Base-by-base conservation (phyloP, 37 sponge, comb jelly and placozoan genomes). In the Corticium candelabrum region DNA sequence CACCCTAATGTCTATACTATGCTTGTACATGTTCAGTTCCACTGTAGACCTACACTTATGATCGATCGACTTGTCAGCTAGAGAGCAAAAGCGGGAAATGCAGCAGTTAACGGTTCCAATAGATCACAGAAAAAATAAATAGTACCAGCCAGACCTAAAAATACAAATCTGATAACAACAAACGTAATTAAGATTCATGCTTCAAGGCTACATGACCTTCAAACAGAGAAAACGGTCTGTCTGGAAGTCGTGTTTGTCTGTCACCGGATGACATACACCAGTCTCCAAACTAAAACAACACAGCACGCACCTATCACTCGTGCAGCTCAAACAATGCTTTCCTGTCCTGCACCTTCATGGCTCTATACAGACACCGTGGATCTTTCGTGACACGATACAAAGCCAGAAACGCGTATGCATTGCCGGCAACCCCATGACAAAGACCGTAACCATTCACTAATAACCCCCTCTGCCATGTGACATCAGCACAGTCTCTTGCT, bases 391-490 rank as follows among this genome's bases (percentile, higher is more conserved):
- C 56, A 32, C 77, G 80, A 74, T 83, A 89, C 41, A 96, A 81
- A 27, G 87, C 81, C 37, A 96, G 84, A 50, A 96, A 93, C 3
- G 94, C 85, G 78, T 96, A 96, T 15, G 87, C 98, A 84, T 90
- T 96, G 30, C 98, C 98, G 0, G 94, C 84, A 2, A 82, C 88
- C 0, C 98, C 98, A 67, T 96, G 98, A 81, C 98, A 96, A 15
- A 96, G 79, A 0, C 94, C 90, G 74, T 87, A 88, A 11, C 98
- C 98, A 41, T 96, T 96, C 1, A 69, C 41, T 3, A 96, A 87
- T 27, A 96, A 74, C 5, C 98, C 98, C 29, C 91, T 69, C 75
- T 84, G 76, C 98, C 98, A 96, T 0, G 82, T 78, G 39, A 83
- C 89, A 37, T 89, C 91, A 1, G 87, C 93, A 80, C 91, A 88